Conservation (phyloP, 2,888 invertebrate genomes). For the Cerastis leucographa region DNA sequence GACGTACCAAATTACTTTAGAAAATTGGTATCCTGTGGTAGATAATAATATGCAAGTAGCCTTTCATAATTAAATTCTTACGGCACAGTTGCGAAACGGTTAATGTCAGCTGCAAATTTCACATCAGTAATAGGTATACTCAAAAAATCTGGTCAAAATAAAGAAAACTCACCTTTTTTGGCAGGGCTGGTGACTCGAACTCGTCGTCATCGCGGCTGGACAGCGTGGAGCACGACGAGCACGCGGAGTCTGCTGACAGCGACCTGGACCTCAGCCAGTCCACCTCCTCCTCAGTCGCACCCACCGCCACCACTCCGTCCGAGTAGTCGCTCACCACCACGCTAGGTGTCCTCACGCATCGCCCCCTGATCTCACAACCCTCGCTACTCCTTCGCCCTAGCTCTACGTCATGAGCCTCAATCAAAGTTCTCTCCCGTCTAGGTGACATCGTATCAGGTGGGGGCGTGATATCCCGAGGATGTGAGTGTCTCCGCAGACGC, state of each 20-base stretch:
- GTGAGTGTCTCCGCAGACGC: slow-evolving; percentile 82
- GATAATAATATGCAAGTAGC: background rate
- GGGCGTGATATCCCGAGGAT: slow-evolving; percentile 84
- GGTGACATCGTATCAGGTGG: slow-evolving; percentile 86
- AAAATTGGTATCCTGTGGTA: slow-evolving; percentile 10
- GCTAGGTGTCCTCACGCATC: slow-evolving; percentile 95
- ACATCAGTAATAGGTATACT: background rate
- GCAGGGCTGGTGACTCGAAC: slow-evolving; percentile 85
- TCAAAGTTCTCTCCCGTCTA: slow-evolving; percentile 83
- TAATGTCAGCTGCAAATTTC: no score
- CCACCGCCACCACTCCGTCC: slow-evolving; percentile 90
- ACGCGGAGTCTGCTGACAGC: slow-evolving; percentile 93
- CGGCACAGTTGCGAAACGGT: background rate
- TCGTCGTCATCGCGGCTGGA: slow-evolving; percentile 94
- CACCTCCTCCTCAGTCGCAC: slow-evolving; percentile 87
- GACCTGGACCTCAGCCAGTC: slow-evolving; percentile 87
- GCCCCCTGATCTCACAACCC: slow-evolving; percentile 86
- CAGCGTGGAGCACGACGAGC: slow-evolving; percentile 94
- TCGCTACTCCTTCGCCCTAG: slow-evolving; percentile 89
- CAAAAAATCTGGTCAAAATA: slow-evolving; percentile 15
- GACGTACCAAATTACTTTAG: slow-evolving; percentile 6
- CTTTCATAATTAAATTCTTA: slow-evolving; percentile 15
- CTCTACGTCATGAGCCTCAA: slow-evolving; percentile 91
- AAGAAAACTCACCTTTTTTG: slow-evolving; percentile 88
- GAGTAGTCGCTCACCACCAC: slow-evolving; percentile 97